Evolutionary conservation across 2,797 vertebrate species (phyloP).

Genomic region (Podarcis lilfordi): DNA sequence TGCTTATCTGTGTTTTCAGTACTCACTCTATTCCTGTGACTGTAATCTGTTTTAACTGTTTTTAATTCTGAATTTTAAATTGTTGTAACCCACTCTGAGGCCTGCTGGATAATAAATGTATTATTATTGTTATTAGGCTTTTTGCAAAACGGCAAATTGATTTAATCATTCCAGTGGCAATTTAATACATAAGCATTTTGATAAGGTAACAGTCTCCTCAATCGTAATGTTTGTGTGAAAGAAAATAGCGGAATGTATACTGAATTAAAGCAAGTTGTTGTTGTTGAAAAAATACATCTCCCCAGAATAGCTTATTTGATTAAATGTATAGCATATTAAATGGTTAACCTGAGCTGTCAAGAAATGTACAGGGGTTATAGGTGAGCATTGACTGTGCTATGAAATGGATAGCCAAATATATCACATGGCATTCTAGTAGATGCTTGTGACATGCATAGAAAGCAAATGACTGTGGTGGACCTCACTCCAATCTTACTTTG

Average conservation of each 20-base stretch:
- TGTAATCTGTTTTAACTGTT: too few species aligned
- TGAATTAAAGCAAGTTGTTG: background rate
- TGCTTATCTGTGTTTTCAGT: too few species aligned
- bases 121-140: too few species aligned
- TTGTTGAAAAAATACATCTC: too few species aligned
- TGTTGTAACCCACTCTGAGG: too few species aligned
- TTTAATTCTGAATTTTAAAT: too few species aligned
- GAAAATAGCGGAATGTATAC: background rate
- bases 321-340: slow-evolving; percentile 5
- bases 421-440: background rate
- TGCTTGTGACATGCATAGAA: background rate
- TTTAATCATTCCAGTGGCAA: background rate
- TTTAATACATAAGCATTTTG: background rate
- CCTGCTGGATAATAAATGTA: too few species aligned
- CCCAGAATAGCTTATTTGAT: background rate
- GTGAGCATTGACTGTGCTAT: background rate
- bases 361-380: background rate
- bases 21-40: too few species aligned
- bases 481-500: background rate
- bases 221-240: background rate
- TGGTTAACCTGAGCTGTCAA: background rate
- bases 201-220: background rate
- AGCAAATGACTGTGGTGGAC: rapidly evolving
- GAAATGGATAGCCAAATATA: background rate
- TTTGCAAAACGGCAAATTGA: background rate